A percentile compares a stretch with the other conserved stretches of the same genome.
Conservation (phyloP, 2,888 invertebrate genomes). For the Geotrupes spiniger region DNA sequence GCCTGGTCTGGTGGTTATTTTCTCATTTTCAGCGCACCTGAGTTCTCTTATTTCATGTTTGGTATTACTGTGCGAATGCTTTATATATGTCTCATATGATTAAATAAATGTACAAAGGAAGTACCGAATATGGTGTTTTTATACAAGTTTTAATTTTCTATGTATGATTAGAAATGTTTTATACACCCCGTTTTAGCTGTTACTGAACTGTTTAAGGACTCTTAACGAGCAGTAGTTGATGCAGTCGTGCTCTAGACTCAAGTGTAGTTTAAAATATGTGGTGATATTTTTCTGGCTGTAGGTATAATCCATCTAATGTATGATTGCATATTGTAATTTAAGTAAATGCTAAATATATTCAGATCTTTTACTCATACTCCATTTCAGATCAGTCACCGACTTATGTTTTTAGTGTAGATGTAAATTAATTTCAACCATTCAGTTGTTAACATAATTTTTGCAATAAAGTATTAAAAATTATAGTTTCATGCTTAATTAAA, state of each 20-base stretch:
- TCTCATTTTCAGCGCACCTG: constrained; percentile 42
- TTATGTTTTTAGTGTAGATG: constrained; percentile 21
- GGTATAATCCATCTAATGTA: constrained; percentile 53
- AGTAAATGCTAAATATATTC: constrained; percentile 52
- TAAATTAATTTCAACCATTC: constrained; percentile 20
- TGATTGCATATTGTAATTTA: constrained; percentile 52
- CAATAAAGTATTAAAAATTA: constrained; percentile 24
- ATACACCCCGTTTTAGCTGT: constrained; percentile 46
- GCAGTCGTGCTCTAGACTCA: constrained; percentile 50
- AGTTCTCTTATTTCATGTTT: constrained; percentile 52
- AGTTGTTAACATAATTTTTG: constrained; percentile 23
- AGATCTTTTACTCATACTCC: constrained; percentile 42
- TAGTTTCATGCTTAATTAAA: constrained; percentile 21
- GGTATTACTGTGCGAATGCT: constrained; percentile 57
- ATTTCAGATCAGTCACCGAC: constrained; percentile 20
- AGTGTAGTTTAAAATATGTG: constrained; percentile 53
- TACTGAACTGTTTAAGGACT: constrained; percentile 30
- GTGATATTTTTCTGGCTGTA: constrained; percentile 54
- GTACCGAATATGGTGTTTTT: constrained; percentile 53
- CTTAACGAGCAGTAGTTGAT: constrained; percentile 33
- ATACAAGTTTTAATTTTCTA: constrained; percentile 52
- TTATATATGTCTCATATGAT: constrained; percentile 56
- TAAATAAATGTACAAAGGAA: constrained; percentile 57
- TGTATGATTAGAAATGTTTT: constrained; percentile 49
- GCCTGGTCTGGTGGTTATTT: constrained; percentile 41